Evolutionary conservation across 2,113 vertebrate species (phyloP).

Genomic region (Fukomys damarensis): DNA sequence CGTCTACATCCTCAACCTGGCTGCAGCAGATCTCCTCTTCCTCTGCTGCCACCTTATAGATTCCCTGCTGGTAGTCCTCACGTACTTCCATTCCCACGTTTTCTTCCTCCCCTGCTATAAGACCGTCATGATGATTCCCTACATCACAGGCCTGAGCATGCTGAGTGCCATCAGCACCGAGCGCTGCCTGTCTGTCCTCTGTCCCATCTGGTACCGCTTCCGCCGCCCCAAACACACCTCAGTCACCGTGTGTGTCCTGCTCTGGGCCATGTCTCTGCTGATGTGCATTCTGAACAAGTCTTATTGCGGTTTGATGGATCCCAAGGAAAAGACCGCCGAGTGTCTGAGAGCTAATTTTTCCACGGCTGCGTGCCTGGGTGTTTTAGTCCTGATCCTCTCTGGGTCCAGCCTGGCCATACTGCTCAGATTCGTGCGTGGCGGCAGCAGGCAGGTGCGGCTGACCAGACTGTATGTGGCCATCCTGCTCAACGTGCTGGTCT

Average conservation of each 20-base stretch:
- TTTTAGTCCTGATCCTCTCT: constrained; percentile 26
- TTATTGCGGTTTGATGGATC: neutral
- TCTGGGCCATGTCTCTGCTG: constrained; percentile 40
- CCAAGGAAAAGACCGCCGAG: accelerated
- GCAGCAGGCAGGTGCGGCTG: neutral
- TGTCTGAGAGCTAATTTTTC: neutral
- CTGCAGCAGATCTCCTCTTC: neutral
- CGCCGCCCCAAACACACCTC: neutral
- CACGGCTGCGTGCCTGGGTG: neutral
- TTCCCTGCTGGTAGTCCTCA: accelerated
- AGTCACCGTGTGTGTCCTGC: neutral
- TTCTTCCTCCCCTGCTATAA: neutral
- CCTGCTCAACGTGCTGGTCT: neutral
- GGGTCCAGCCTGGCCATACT: constrained; percentile 51
- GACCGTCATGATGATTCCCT: neutral
- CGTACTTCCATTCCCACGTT: accelerated
- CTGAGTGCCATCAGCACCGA: constrained; percentile 5
- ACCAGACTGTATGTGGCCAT: neutral
- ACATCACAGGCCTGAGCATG: neutral
- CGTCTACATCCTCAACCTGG: constrained; percentile 17
- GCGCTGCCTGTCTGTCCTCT: neutral
- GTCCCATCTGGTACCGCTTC: constrained; percentile 56
- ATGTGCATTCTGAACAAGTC: neutral
- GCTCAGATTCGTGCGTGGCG: neutral
- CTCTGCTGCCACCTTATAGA: neutral